Evolutionary conservation across 2,113 vertebrate species (phyloP).

Genomic region (Geothlypis trichas): DNA sequence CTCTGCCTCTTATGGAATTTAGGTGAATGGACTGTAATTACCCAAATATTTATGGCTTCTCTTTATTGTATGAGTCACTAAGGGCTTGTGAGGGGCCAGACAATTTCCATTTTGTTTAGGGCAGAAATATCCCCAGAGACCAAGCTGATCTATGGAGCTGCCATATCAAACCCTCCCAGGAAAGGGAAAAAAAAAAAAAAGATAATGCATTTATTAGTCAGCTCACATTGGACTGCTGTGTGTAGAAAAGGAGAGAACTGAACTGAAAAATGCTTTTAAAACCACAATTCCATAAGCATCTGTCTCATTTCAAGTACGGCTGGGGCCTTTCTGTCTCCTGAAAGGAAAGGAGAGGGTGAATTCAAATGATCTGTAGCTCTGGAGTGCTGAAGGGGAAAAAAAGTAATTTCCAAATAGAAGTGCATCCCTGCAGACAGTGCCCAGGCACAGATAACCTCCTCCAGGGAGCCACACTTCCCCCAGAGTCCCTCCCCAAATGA

Average conservation of each 20-base stretch:
- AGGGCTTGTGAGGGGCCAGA: conserved; percentile 64
- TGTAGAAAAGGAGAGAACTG: conserved; percentile 60
- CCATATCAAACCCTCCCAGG: conserved; percentile 59
- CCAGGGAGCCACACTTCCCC: not conserved
- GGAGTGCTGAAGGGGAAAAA: conserved; percentile 37
- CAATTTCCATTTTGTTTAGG: conserved; percentile 67
- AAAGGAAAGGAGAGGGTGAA: conserved; percentile 54
- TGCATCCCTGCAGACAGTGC: conserved; percentile 21
- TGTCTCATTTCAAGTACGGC: conserved; percentile 64
- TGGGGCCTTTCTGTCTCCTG: conserved; percentile 60
- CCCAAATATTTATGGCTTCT: conserved; percentile 62
- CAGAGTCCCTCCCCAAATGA: not conserved
- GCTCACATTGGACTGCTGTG: conserved; percentile 57
- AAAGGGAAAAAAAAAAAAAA: conserved; percentile 10
- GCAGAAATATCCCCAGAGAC: conserved; percentile 54
- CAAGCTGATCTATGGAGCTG: conserved; percentile 62
- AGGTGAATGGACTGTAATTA: conserved; percentile 56
- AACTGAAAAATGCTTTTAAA: conserved; percentile 70
- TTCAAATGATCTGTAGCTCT: conserved; percentile 57
- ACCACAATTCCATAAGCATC: conserved; percentile 63
- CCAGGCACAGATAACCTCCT: conserved; percentile 23
- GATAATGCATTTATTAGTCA: conserved; percentile 69
- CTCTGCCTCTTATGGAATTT: conserved; percentile 44
- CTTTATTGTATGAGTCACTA: conserved; percentile 64
- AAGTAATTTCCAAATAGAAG: conserved; percentile 15